Evolutionary conservation across 1,140 invertebrate genomes (phyloP).

Genomic region (Formica exsecta): DNA sequence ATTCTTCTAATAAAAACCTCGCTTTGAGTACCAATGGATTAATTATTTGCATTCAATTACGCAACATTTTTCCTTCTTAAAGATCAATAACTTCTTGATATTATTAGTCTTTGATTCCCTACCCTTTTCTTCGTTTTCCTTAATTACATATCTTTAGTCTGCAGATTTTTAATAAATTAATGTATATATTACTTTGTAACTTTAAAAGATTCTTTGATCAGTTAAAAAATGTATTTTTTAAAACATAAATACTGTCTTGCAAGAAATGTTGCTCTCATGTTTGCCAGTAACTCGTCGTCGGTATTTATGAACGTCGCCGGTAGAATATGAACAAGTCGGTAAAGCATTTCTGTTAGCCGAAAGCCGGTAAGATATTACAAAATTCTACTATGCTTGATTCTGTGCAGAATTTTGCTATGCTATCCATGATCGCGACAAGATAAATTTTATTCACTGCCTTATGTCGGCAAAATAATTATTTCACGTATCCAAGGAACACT

Average conservation of each 20-base stretch:
- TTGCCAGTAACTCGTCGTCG: slow-evolving; percentile 3
- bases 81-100: too few relatives aligned
- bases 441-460: neutral
- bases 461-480: neutral
- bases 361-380: neutral
- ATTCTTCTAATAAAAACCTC: too few relatives aligned
- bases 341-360: neutral
- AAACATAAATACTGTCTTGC: neutral
- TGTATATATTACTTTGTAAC: too few relatives aligned
- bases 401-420: too few relatives aligned
- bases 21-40: too few relatives aligned
- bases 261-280: neutral
- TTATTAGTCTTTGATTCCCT: too few relatives aligned
- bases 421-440: neutral
- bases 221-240: neutral
- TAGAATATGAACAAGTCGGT: neutral
- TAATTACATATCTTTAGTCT: too few relatives aligned
- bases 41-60: too few relatives aligned
- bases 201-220: neutral
- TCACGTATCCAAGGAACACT: neutral
- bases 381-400: neutral
- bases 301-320: neutral
- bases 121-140: too few relatives aligned
- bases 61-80: too few relatives aligned
- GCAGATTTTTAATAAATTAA: too few relatives aligned